Percentiles rank a stretch among this genome's conserved stretches.
phyloP scores from a whole-genome alignment of 1,140 invertebrate species.

The Pseudoatta argentina region DNA sequence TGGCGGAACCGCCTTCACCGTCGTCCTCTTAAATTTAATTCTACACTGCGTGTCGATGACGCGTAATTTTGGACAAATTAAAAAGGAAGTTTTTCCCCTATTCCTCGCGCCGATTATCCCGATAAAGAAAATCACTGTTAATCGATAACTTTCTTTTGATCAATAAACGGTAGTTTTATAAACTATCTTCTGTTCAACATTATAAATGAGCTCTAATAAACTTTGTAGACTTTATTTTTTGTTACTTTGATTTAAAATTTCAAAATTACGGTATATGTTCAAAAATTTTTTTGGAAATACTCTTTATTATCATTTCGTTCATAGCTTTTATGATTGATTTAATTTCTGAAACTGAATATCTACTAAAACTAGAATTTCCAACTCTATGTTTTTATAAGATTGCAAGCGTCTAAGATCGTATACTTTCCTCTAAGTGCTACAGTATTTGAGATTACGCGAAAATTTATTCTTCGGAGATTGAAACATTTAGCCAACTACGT shows the following conservation, averaged over 20 bases:
- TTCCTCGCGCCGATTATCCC: neutral
- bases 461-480: conserved; percentile 37
- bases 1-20: neutral
- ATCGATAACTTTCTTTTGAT: neutral
- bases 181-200: neutral
- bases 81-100: conserved; percentile 22
- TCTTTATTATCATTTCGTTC: neutral
- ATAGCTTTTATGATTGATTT: conserved; percentile 1
- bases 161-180: neutral
- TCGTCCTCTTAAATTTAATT: conserved; percentile 41
- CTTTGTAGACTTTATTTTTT: neutral
- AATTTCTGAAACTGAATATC: neutral
- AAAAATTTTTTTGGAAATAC: neutral
- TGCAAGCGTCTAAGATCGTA: neutral
- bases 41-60: conserved; percentile 21
- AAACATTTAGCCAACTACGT: conserved; percentile 51
- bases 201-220: neutral
- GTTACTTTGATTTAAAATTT: too few species aligned
- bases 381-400: neutral
- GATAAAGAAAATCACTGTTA: conserved; percentile 4
- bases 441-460: neutral
- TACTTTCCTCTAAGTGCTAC: neutral
- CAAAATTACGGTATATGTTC: too few species aligned
- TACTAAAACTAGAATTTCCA: neutral
- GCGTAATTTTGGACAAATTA: conserved; percentile 33